Conservation (phyloP, 1,140 invertebrate species). For the Phymastichus coffea region DNA sequence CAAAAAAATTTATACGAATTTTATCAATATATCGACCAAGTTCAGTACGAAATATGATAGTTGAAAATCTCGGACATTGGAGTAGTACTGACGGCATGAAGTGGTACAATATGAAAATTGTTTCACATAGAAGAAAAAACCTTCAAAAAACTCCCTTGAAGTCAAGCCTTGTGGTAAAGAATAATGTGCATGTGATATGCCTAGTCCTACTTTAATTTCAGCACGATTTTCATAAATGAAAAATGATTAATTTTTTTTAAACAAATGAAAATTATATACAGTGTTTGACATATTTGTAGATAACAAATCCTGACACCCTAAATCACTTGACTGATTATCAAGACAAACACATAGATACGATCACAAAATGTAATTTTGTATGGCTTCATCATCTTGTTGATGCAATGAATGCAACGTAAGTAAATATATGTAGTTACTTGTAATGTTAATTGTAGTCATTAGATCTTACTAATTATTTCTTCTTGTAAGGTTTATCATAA, state of each 20-base stretch:
- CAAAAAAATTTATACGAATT: constrained; percentile 14
- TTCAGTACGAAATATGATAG: constrained; percentile 14
- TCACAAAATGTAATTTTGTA: constrained; percentile 65
- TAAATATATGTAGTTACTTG: too few species aligned
- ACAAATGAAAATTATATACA: too few species aligned
- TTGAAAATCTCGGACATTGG: constrained; percentile 44
- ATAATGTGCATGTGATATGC: too few species aligned
- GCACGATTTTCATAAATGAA: too few species aligned
- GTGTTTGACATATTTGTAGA: too few species aligned
- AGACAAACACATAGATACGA: constrained; percentile 63
- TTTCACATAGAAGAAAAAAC: constrained; percentile 38
- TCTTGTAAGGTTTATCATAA: too few species aligned
- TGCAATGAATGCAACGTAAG: constrained; percentile 60
- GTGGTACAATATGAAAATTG: constrained; percentile 10
- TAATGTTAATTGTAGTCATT: too few species aligned
- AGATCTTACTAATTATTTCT: background rate
- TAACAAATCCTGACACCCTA: constrained; percentile 62
- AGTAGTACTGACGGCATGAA: constrained; percentile 25
- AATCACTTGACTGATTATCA: constrained; percentile 63
- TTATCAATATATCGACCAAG: constrained; percentile 39
- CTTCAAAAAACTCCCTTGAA: constrained; percentile 36
- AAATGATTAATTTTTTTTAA: too few species aligned
- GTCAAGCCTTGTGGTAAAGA: constrained; percentile 45
- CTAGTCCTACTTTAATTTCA: too few species aligned
- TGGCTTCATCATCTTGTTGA: constrained; percentile 59